These are phyloP conservation scores for Procavia capensis DNA, from an alignment of 2,113 vertebrate genomes.

Conservation along the genomic window DNA sequence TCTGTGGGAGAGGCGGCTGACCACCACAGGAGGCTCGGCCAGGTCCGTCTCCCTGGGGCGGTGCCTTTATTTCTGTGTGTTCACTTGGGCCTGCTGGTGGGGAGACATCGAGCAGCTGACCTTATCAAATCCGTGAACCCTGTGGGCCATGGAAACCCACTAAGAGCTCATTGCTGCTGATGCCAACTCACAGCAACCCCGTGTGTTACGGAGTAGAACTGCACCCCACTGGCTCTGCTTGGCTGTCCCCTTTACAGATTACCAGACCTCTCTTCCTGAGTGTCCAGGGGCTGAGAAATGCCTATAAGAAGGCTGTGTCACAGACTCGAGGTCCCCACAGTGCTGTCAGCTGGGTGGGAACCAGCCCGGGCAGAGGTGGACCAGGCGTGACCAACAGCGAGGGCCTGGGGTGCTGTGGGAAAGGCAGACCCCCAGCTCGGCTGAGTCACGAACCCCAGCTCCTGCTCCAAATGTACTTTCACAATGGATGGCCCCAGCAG, in stretches of 20 bases:
- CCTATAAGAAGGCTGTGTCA: rapidly evolving
- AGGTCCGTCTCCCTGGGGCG: rapidly evolving
- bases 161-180: background rate
- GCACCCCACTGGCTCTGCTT: background rate
- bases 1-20: background rate
- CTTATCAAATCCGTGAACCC: too few species aligned
- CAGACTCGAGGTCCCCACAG: background rate
- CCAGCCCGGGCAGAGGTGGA: rapidly evolving
- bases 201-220: background rate
- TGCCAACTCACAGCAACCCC: background rate
- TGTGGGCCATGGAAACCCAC: rapidly evolving
- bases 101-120: rapidly evolving
- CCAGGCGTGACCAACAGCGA: rapidly evolving
- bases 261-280: background rate
- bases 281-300: too few species aligned
- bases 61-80: background rate
- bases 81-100: background rate
- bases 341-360: background rate
- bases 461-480: too few species aligned
- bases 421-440: rapidly evolving
- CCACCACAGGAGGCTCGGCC: rapidly evolving
- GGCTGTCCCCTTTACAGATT: too few species aligned
- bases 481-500: background rate
- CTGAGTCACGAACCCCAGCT: rapidly evolving
- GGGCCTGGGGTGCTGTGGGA: background rate